Percentiles rank a stretch among this genome's conserved stretches.
Conservation (phyloP, 1,140 invertebrate genomes). For the Globodera ellingtonae region DNA sequence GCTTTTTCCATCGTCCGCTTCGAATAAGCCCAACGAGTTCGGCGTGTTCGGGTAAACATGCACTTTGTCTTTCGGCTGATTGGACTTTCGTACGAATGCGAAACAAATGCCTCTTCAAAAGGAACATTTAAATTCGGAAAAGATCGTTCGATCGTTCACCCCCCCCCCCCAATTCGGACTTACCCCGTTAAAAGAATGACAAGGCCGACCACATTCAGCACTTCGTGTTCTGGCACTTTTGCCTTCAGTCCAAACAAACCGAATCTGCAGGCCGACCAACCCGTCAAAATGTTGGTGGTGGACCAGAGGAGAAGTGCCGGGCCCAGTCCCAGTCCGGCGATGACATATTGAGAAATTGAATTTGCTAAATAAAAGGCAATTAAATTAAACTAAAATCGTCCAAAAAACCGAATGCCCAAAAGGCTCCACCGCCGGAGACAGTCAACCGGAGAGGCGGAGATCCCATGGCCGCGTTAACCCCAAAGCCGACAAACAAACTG, state of each 20-base stretch:
- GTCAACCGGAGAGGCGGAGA: slow-evolving; percentile 28
- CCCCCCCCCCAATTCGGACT: background rate
- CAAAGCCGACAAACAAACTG: slow-evolving; percentile 34
- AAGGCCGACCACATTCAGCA: slow-evolving; percentile 36
- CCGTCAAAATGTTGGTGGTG: slow-evolving; percentile 44
- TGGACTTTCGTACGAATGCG: slow-evolving; percentile 32
- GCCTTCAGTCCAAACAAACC: slow-evolving; percentile 41
- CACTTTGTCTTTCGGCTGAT: slow-evolving; percentile 10
- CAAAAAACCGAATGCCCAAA: slow-evolving; percentile 31
- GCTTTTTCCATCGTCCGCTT: background rate
- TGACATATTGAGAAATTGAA: slow-evolving; percentile 34
- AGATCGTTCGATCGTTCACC: background rate
- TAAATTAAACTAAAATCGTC: background rate
- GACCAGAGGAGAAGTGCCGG: slow-evolving; percentile 43
- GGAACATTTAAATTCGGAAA: slow-evolving; percentile 1
- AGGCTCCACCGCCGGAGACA: slow-evolving; percentile 21
- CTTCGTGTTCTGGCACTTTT: slow-evolving; percentile 28
- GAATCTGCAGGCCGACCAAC: slow-evolving; percentile 43
- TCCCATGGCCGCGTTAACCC: slow-evolving; percentile 29
- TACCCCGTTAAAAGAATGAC: slow-evolving; percentile 38
- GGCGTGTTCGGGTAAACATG: slow-evolving; percentile 11
- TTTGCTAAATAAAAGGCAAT: slow-evolving; percentile 25
- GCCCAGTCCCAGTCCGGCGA: slow-evolving; percentile 39
- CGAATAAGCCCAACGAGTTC: slow-evolving; percentile 1
- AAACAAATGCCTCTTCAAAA: slow-evolving; percentile 29